Evolutionary conservation across 1,140 invertebrate genomes (phyloP), one percentile per base, ranked within the genome.

Genomic region (Euborellia annulipes): DNA sequence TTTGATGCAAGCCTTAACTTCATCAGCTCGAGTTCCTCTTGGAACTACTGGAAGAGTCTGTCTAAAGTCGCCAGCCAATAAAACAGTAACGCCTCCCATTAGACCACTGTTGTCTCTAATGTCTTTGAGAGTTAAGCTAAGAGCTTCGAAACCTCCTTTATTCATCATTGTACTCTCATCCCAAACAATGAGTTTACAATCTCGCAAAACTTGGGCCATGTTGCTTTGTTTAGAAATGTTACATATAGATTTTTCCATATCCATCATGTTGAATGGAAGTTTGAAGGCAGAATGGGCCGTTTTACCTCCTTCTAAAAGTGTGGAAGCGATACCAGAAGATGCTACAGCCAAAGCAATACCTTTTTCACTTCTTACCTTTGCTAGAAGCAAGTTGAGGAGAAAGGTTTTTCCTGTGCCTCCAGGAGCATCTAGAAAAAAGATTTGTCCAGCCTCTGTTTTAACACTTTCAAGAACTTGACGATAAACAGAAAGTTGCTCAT

Each of bases 1-100:
- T 49, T 62, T 66, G 16, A 65, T 43, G 44, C 53, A 62, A 22
- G 60, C 55, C 36, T 61, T 54, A 0, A 62, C 46, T 50, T 55
- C 52, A 52, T 62, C 55, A 14, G 58, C 58, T 41, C 50, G 48
- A 46, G 58, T 63, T 50, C 55, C 55, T 51, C 56, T 38, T 41
- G 53, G 47, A 37, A 68, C 57, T 45, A 70, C 59, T 36, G 67
- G 64, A 46, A 70, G 50, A 44, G 58, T 67, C 62, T 70, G 63
- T 11, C 62, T 48, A 42, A 68, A 69, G 54, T 68, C 63, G 50
- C 61, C 59, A 23, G 49, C 38, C 1, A 60, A 46, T 11, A 62
- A 34, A 14, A 61, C 41, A 16, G 43, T 48, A 21, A 51, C 40
- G n/a, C 56, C 55, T 16, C 53, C 52, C 49, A 60, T 52, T 36